Percentiles rank a stretch among this genome's conserved stretches.
phyloP scores from a whole-genome alignment of 2,888 invertebrate genomes.

The Sclerodermus sp. region DNA sequence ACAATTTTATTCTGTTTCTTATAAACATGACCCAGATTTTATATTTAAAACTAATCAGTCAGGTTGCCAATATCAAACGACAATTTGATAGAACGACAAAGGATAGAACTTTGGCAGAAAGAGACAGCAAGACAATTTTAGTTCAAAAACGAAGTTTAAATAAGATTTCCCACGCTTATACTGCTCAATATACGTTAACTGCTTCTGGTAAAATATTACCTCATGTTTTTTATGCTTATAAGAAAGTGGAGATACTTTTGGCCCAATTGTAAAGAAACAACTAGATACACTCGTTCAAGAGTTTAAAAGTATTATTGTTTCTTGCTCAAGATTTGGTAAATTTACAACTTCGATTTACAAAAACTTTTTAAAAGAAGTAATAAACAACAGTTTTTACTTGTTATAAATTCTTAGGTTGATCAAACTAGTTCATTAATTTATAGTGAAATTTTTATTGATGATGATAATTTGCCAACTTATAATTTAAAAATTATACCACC shows the following conservation, averaged over 20 bases:
- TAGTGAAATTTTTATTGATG: slow-evolving; percentile 20
- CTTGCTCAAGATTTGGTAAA: slow-evolving; percentile 26
- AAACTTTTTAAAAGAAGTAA: slow-evolving; percentile 8
- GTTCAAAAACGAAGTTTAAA: slow-evolving; percentile 15
- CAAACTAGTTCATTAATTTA: slow-evolving; percentile 22
- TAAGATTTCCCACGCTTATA: slow-evolving; percentile 23
- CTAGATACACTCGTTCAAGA: slow-evolving; percentile 16
- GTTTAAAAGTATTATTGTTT: slow-evolving; percentile 17
- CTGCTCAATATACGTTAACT: slow-evolving; percentile 23
- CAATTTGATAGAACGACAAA: too few species aligned
- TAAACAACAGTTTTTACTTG: slow-evolving; percentile 16
- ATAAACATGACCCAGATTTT: too few species aligned
- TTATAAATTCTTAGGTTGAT: slow-evolving; percentile 24
- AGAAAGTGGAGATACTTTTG: slow-evolving; percentile 18
- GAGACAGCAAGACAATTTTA: slow-evolving; percentile 15
- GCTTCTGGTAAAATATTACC: slow-evolving; percentile 18
- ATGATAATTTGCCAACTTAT: slow-evolving; percentile 13
- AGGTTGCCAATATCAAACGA: slow-evolving; percentile 20
- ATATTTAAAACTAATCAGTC: too few species aligned
- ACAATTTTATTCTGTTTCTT: too few species aligned
- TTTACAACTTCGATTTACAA: slow-evolving; percentile 15
- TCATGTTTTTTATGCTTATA: slow-evolving; percentile 24
- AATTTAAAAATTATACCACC: slow-evolving; percentile 25
- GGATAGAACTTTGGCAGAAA: slow-evolving; percentile 11
- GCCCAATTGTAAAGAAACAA: slow-evolving; percentile 14